phyloP scores from a whole-genome alignment of 1,140 invertebrate genomes.

The Periplaneta americana region DNA sequence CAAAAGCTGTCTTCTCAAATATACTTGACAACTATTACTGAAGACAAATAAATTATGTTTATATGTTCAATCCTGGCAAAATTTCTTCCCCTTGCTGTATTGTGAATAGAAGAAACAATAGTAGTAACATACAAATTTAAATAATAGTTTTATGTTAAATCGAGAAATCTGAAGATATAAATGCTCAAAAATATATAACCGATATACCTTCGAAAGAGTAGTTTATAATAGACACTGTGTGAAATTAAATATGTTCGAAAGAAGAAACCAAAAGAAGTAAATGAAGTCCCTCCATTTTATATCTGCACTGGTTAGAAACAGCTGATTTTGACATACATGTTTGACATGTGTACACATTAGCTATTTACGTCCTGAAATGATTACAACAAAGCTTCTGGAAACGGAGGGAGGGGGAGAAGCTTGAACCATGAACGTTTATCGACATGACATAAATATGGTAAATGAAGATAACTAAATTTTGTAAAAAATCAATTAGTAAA shows the following conservation, averaged over 20 bases:
- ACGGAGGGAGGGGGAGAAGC: background rate
- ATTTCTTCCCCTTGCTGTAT: background rate
- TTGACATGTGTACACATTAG: no score
- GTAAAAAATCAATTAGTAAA: background rate
- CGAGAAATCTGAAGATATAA: no score
- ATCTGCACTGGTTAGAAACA: background rate
- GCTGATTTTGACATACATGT: background rate
- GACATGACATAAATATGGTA: background rate
- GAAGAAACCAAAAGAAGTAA: background rate
- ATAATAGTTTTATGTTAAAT: no score
- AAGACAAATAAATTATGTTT: background rate
- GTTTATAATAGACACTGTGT: background rate
- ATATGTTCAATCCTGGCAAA: background rate
- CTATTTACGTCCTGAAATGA: background rate
- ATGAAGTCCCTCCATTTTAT: background rate
- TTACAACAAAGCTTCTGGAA: background rate
- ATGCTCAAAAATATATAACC: background rate
- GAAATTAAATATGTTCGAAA: background rate
- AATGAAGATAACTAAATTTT: background rate
- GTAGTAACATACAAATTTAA: no score
- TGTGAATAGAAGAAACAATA: no score
- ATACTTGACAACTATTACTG: background rate
- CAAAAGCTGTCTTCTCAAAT: slow-evolving; percentile 1
- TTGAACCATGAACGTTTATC: background rate
- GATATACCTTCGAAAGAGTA: background rate